Evolutionary conservation across 2,888 invertebrate species (phyloP), one percentile per base, ranked within the genome.

Genomic region (Eupithecia exiguata): DNA sequence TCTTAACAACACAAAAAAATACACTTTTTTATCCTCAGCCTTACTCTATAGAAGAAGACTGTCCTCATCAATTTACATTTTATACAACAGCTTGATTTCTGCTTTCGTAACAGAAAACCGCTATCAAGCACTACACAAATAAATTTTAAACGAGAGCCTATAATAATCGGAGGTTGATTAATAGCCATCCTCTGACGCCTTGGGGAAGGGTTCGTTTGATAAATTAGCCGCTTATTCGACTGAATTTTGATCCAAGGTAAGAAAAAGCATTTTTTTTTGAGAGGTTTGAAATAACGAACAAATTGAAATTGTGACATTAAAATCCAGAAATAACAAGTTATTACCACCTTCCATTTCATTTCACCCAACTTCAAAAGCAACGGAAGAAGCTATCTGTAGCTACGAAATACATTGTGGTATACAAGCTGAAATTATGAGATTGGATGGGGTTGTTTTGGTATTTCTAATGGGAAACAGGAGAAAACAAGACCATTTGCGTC

Each of bases 141-240:
- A 87, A 86, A 86, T 84, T 84, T 84, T 83, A 84, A 84, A 84
- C 72, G 83, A 71, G 81, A 79, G 84, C 79, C 85, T 78, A 81
- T 84, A 85, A 84, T 87, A 88, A 88, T 85, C 84, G 84, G 81
- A 83, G 78, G 71, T 80, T 88, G 87, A 89, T 89, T 86, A 87
- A 88, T 88, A 82, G 81, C 72, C 77, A 72, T 68, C 71, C 76
- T 78, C 74, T 78, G 77, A 75, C 77, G 80, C 80, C 82, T 84
- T 74, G 66, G 78, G 70, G 25, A 80, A 80, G 79, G 79, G 73
- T 74, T 71, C 58, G 69, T 69, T 66, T 76, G 72, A 71, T 75
- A 67, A 75, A 74, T 74, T 74, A 66, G 67, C n/a, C 36, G 69
- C 66, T 66, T 65, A 71, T 70, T 74, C 46, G 69, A 72, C 72